Evolutionary conservation across 1,140 invertebrate species (phyloP).

Genomic region (Octopus bimaculoides): DNA sequence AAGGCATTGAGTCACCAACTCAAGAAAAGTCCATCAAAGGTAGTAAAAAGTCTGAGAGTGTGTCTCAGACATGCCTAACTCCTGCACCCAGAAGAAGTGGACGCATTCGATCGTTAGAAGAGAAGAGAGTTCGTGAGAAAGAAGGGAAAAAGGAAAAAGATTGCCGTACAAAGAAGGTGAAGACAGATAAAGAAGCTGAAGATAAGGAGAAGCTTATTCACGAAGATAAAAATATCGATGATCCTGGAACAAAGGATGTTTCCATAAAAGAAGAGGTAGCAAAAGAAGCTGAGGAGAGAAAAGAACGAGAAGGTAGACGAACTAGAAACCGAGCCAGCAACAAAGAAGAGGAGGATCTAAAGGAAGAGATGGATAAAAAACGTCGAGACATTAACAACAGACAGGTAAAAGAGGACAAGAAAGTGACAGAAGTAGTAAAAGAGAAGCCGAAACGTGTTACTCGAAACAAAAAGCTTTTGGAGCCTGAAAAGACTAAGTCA

Average conservation of each 20-base stretch:
- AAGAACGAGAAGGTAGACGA: conserved; percentile 2
- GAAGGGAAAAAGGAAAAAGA: conserved; percentile 12
- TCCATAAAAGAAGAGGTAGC: conserved; percentile 11
- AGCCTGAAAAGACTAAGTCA: conserved; percentile 16
- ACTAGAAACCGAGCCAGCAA: not conserved
- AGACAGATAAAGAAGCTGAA: conserved; percentile 15
- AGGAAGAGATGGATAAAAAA: conserved; percentile 13
- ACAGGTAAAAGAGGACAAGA: conserved; percentile 16
- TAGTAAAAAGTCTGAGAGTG: not conserved
- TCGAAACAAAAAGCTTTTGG: conserved; percentile 9
- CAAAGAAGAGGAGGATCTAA: conserved; percentile 13
- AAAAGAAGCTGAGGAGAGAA: not conserved
- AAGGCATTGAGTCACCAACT: not conserved
- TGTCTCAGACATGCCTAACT: not conserved
- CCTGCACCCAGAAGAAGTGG: not conserved
- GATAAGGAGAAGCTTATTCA: conserved; percentile 17
- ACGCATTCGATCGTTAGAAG: conserved; percentile 9
- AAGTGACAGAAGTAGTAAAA: conserved; percentile 13
- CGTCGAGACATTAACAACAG: conserved; percentile 8
- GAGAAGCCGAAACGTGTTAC: not conserved
- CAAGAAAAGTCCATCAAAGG: not conserved
- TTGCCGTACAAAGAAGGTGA: conserved; percentile 15
- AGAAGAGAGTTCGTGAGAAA: conserved; percentile 16
- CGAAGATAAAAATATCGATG: conserved; percentile 7
- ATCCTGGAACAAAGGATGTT: not conserved